Conservation (phyloP, 1,140 invertebrate species). For the Dolichoris vasculosae region DNA sequence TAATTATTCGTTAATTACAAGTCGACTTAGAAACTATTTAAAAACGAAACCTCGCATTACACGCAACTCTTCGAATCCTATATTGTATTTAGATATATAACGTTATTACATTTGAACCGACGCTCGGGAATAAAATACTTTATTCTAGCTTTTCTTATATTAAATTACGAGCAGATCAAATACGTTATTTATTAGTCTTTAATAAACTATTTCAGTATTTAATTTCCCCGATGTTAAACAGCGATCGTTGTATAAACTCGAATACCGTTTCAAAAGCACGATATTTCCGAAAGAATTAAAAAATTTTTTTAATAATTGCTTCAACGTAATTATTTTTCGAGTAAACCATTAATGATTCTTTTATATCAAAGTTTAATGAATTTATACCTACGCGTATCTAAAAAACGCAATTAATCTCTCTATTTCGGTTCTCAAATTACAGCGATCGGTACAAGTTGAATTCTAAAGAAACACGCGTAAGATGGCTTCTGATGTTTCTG, state of each 20-base stretch:
- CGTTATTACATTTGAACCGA: not conserved
- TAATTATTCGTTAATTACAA: constrained; percentile 27
- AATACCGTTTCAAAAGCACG: too few species aligned
- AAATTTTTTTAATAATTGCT: too few species aligned
- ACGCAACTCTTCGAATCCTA: not conserved
- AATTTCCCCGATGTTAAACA: not conserved
- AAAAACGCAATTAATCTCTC: not conserved
- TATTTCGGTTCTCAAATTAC: not conserved
- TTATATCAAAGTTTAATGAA: not conserved
- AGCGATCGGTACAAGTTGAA: not conserved
- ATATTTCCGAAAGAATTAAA: too few species aligned
- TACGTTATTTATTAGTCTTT: too few species aligned
- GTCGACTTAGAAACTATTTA: not conserved
- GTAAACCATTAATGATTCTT: too few species aligned
- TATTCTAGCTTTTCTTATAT: not conserved
- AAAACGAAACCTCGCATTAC: not conserved
- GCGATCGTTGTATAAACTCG: too few species aligned
- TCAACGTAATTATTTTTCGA: too few species aligned
- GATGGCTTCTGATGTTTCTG: not conserved
- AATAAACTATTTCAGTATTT: not conserved
- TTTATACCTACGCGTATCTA: not conserved
- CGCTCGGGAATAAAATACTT: not conserved
- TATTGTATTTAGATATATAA: not conserved
- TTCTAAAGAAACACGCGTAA: not conserved
- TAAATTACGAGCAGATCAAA: not conserved